Evolutionary conservation across 2,797 vertebrate species (phyloP).

Genomic region (Crypturellus tataupa): DNA sequence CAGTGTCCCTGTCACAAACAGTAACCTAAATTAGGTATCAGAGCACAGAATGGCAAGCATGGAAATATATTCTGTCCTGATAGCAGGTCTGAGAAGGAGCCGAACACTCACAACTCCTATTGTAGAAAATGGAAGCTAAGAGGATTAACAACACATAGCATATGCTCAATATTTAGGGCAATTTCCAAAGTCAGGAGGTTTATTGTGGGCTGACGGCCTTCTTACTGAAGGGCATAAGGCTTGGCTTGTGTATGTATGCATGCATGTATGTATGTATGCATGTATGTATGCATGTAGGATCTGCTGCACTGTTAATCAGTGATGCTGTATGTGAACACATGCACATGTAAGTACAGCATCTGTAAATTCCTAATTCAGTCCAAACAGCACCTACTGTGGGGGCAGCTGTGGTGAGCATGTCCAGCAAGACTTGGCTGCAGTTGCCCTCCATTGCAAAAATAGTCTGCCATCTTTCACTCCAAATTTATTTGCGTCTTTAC

Average conservation of each 20-base stretch:
- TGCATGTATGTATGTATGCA: no score
- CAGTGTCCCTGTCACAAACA: constrained; percentile 20
- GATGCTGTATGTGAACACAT: neutral
- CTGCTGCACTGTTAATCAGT: neutral
- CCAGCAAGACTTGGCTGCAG: neutral
- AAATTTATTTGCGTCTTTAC: neutral
- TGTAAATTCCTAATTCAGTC: constrained; percentile 16
- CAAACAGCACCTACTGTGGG: neutral
- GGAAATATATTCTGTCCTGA: neutral
- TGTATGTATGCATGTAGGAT: neutral
- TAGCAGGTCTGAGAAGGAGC: constrained; percentile 1
- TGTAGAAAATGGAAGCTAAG: constrained; percentile 31
- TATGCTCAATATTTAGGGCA: constrained; percentile 19
- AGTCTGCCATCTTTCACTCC: neutral
- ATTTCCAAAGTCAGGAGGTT: neutral
- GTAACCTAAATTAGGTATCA: constrained; percentile 39
- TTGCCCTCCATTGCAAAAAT: neutral
- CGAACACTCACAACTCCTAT: neutral
- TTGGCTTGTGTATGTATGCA: no score
- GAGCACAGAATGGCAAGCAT: neutral
- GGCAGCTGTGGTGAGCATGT: neutral
- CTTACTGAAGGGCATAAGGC: neutral
- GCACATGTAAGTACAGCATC: neutral
- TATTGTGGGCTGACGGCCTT: neutral
- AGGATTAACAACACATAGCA: neutral